Percentiles rank a stretch among this genome's conserved stretches.
These are phyloP conservation scores for Lophius piscatorius DNA, from an alignment of 2,113 vertebrate species.

Conservation along the genomic window DNA sequence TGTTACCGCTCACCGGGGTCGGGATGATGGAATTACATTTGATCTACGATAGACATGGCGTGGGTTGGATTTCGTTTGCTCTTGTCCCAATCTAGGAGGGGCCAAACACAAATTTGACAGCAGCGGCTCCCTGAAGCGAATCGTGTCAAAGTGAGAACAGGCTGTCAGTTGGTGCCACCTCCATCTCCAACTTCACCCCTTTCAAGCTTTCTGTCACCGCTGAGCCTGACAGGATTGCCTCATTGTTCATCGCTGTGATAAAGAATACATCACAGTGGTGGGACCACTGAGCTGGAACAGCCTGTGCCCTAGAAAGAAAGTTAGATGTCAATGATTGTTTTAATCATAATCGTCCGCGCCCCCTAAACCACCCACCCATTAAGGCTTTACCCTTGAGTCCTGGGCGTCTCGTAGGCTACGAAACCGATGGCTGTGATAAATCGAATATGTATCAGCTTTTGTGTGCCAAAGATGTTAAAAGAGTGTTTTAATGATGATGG, in stretches of 20 bases:
- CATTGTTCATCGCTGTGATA: slow-evolving; percentile 47
- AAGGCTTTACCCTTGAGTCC: slow-evolving; percentile 2
- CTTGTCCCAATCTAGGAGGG: slow-evolving; percentile 54
- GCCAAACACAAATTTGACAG: slow-evolving; percentile 69
- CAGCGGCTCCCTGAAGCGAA: slow-evolving; percentile 55
- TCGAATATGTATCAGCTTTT: slow-evolving; percentile 15
- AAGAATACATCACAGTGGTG: slow-evolving; percentile 37
- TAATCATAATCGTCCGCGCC: slow-evolving; percentile 35
- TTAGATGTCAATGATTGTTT: slow-evolving; percentile 46
- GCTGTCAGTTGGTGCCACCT: slow-evolving; percentile 56
- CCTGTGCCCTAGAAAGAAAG: slow-evolving; percentile 13
- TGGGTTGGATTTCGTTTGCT: slow-evolving; percentile 45
- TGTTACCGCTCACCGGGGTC: slow-evolving; percentile 30
- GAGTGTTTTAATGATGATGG: slow-evolving; percentile 34
- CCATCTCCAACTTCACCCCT: slow-evolving; percentile 34
- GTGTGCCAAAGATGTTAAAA: slow-evolving; percentile 40
- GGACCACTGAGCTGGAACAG: slow-evolving; percentile 16
- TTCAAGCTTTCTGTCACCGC: slow-evolving; percentile 30
- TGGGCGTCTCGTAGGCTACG: not conserved
- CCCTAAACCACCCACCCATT: not conserved
- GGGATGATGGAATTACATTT: slow-evolving; percentile 57
- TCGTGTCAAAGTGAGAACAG: slow-evolving; percentile 65
- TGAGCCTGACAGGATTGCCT: slow-evolving; percentile 31
- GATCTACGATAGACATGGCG: slow-evolving; percentile 32
- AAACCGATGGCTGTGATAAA: slow-evolving; percentile 7